Base-by-base conservation (phyloP, 2,113 vertebrate species). In the Pterocles burchelli region DNA sequence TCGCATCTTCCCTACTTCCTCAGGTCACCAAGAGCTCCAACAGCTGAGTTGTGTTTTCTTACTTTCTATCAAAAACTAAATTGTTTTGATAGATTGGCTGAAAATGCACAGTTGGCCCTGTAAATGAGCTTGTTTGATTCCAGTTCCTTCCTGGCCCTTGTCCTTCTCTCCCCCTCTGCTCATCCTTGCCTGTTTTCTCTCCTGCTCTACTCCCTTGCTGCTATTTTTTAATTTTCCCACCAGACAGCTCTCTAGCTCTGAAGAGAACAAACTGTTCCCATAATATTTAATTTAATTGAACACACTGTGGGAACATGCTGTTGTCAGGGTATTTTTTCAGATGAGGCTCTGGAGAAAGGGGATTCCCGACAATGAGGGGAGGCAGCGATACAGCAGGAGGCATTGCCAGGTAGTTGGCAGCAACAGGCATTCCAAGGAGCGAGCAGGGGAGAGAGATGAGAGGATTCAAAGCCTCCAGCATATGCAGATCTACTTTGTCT, bases 211-310 rank as follows among this genome's bases (percentile, higher is more conserved):
- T 97, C 94, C 81, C 94, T 95, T 85, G 62, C 77, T 94, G 54
- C 62, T 94, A 4, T 75, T 85, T 79, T 90, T 88, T 72, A 36
- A 43, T 90, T 86, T 74, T 63, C 80, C 77, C 46, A 88, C 58
- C 88, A 93, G 91, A 88, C 85, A 90, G 45, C 70, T 83, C 54
- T 77, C 46, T 43, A 88, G 66, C 29, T 92, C 65, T 92, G 88
- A 96, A 81, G 11, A 93, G 90, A 94, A 84, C 93, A 95, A 94
- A 81, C 96, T 96, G 95, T 97, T 96, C 87, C 73, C 76, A 94
- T 93, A 94, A 82, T 84, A 67, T 85, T 96, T 95, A 96, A 94
- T 94, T 92, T 79, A 96, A 94, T 92, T 92, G 88, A 96, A 70
- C 91, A 57, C 93, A 79, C 58, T 95, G 76, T 95, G 88, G 66